Evolutionary conservation across 35 echinoderm and acorn worm genomes (phyloP), one percentile per base, ranked within the genome.

Genomic region (Nesometra sesokonis): DNA sequence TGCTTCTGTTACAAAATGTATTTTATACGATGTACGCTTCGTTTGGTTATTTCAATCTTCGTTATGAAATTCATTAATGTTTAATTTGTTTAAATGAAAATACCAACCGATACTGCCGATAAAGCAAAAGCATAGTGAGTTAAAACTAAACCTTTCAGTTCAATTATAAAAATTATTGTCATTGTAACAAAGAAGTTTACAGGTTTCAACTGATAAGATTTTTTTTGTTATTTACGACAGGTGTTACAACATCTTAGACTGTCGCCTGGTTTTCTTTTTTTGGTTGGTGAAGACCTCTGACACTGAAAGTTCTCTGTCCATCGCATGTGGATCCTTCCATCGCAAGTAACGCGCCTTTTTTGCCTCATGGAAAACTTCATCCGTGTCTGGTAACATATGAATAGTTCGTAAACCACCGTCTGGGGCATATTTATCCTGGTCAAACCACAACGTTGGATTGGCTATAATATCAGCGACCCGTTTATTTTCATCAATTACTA

Each of bases 331-430:
- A 11, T 91, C 91, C 76, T 86, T 84, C 91, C 91, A 93, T 29
- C 95, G 83, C 17, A 97, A 76, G 39, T 97, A 97, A 37, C 95
- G 37, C 1, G 95, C 95, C 5, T 93, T 89, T 33, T 86, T 88
- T 0, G 95, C 95, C 85, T 97, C 91, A 33, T 87, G 82, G 52
- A 91, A 97, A 15, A 89, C 85, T 0, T 93, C 88, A 0, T 91
- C 89, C 0, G 83, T 13, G 47, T 86, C 81, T 11, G 95, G 95
- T 5, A 97, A 67, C 87, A 97, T 86, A 84, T 97, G 95, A 30
- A 97, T 78, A n/a, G 95, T 97, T 39, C 95, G 85, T 35, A 97
- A 13, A 34, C 84, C 84, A 17, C 95, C 95, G 78, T 97, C 95
- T 27, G 95, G 95, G 17, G 95, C 95, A 76, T 93, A 97, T 37